phyloP scores from a whole-genome alignment of 2,888 invertebrate species.

The Papilio elwesi region DNA sequence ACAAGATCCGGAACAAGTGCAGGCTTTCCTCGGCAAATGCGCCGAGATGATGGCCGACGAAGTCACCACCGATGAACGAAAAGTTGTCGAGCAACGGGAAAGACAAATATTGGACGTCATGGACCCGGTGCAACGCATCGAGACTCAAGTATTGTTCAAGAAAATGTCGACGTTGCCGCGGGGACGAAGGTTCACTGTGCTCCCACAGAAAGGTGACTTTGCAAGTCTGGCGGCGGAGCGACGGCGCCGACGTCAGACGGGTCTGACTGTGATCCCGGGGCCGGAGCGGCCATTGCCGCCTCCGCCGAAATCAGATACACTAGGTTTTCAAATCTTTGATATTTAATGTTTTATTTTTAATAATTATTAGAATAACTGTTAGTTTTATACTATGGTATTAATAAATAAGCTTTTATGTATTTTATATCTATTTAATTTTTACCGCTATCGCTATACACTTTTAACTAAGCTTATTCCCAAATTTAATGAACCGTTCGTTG shows the following conservation, averaged over 20 bases:
- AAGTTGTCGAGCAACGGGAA: constrained; percentile 68
- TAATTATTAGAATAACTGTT: constrained; percentile 47
- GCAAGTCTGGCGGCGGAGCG: constrained; percentile 58
- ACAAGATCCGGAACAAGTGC: constrained; percentile 71
- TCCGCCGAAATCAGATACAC: constrained; percentile 60
- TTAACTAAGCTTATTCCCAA: too few relatives aligned
- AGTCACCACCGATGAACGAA: constrained; percentile 68
- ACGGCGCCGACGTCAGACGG: constrained; percentile 63
- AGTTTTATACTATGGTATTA: constrained; percentile 1
- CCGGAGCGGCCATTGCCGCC: constrained; percentile 61
- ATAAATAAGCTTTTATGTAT: background rate
- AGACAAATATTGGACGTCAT: constrained; percentile 65
- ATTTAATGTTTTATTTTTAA: constrained; percentile 51
- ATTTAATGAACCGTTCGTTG: too few relatives aligned
- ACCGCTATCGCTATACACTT: too few relatives aligned
- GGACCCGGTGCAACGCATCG: constrained; percentile 64
- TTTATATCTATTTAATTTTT: background rate
- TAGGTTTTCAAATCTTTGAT: constrained; percentile 73
- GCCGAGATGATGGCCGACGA: constrained; percentile 69
- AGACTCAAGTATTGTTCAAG: constrained; percentile 71
- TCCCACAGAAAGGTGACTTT: constrained; percentile 61
- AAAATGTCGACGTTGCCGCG: constrained; percentile 71
- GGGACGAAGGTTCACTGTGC: constrained; percentile 70
- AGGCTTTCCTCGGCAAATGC: constrained; percentile 73
- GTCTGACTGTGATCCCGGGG: constrained; percentile 71